A percentile compares a stretch with the other conserved stretches of the same genome.
phyloP scores from a whole-genome alignment of 2,888 invertebrate species.

The Apamea monoglypha region DNA sequence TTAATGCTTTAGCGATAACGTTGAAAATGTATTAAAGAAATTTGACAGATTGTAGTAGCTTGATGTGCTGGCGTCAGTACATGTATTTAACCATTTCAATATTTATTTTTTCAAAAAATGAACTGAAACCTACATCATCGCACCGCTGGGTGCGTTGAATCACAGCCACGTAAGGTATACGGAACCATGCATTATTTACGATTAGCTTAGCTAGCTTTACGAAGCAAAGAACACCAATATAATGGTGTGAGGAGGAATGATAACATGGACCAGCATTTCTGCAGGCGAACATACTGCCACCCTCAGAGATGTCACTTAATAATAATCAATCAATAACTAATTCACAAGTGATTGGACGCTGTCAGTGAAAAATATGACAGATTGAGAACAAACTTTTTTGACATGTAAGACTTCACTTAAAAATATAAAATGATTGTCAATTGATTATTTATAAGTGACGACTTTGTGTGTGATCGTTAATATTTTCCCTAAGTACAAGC shows the following conservation, averaged over 20 bases:
- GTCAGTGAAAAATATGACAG: not conserved
- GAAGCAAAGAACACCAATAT: not conserved
- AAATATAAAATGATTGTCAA: not conserved
- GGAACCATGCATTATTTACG: conserved; percentile 14
- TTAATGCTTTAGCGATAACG: no score
- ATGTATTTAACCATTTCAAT: not conserved
- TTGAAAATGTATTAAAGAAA: no score
- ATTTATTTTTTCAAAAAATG: not conserved
- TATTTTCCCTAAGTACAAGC: conserved; percentile 8
- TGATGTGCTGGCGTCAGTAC: no score
- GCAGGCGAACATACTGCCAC: not conserved
- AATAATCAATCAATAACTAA: not conserved
- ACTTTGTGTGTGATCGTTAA: not conserved
- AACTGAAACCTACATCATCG: not conserved
- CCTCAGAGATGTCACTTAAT: not conserved
- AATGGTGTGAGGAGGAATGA: not conserved
- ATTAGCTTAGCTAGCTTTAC: conserved; percentile 11
- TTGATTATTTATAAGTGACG: not conserved
- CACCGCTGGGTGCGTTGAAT: not conserved
- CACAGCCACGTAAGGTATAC: not conserved
- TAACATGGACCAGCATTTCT: not conserved
- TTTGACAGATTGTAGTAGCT: no score
- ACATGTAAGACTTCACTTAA: not conserved
- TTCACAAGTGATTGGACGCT: not conserved
- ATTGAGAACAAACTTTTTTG: not conserved